A percentile compares a stretch with the other conserved stretches of the same genome.
Evolutionary conservation across 2,113 vertebrate species (phyloP).

Genomic region (Coptodon bakossiorum): DNA sequence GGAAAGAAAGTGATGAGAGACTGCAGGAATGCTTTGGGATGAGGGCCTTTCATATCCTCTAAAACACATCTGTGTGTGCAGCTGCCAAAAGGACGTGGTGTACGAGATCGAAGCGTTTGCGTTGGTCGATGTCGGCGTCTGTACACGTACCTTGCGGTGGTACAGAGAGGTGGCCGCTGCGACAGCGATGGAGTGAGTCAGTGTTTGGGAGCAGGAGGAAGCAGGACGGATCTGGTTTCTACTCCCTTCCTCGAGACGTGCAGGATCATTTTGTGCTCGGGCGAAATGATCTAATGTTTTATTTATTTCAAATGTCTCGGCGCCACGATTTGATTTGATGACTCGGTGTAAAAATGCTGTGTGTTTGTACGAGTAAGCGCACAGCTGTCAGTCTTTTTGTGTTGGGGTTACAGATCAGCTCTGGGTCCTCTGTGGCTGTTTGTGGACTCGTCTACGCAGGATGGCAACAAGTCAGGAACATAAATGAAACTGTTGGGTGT

Average conservation of each 20-base stretch:
- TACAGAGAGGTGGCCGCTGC: neutral
- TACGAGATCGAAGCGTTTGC: neutral
- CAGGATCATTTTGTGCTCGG: neutral
- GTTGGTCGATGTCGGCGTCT: neutral
- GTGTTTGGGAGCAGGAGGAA: neutral
- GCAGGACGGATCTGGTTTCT: neutral
- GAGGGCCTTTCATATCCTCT: constrained; percentile 2
- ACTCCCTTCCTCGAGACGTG: neutral
- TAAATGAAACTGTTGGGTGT: constrained; percentile 1
- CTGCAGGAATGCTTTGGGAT: neutral
- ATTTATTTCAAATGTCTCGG: neutral
- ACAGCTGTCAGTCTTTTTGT: neutral
- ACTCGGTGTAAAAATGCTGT: neutral
- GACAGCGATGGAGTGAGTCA: neutral
- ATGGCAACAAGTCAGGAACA: neutral
- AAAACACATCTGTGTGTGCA: constrained; percentile 27
- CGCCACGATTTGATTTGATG: neutral
- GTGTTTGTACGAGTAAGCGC: neutral
- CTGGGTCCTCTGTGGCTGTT: neutral
- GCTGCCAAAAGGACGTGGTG: neutral
- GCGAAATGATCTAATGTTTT: neutral
- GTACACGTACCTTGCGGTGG: neutral
- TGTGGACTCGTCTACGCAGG: neutral
- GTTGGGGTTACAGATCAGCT: neutral
- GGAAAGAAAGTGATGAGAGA: neutral